Percentiles rank a stretch among this genome's conserved stretches.
Conservation (phyloP, 2,797 vertebrate genomes). For the Lacerta agilis region DNA sequence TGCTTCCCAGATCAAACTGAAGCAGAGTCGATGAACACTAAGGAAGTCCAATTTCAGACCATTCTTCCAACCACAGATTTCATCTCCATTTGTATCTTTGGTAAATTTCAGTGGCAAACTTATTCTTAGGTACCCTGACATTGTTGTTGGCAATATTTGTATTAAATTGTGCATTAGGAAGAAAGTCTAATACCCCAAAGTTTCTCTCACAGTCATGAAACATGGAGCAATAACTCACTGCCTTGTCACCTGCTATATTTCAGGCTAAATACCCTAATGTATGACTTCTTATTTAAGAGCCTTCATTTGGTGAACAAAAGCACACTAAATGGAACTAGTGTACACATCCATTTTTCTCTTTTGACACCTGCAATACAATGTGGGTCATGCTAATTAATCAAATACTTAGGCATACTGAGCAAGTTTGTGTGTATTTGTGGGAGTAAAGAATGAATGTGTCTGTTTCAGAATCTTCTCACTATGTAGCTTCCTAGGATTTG, state of each 20-base stretch:
- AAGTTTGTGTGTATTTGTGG: neutral
- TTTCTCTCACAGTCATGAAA: slow-evolving; percentile 29
- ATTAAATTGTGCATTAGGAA: slow-evolving; percentile 22
- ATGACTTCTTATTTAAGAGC: slow-evolving; percentile 46
- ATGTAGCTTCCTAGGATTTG: neutral
- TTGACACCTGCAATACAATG: slow-evolving; percentile 55
- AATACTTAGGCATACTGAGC: slow-evolving; percentile 35
- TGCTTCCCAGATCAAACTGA: neutral
- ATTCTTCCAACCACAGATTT: neutral
- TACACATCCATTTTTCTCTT: slow-evolving; percentile 63
- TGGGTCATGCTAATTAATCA: slow-evolving; percentile 64
- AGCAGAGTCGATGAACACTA: neutral
- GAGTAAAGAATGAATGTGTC: neutral
- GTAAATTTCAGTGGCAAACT: neutral
- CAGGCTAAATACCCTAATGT: slow-evolving; percentile 37
- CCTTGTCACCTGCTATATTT: slow-evolving; percentile 53
- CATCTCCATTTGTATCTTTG: neutral
- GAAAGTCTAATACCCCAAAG: slow-evolving; percentile 16
- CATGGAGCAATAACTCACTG: slow-evolving; percentile 17
- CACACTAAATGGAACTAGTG: slow-evolving; percentile 32
- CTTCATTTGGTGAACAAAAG: slow-evolving; percentile 52
- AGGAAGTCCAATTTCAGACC: neutral
- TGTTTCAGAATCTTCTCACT: neutral
- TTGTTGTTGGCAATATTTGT: slow-evolving; percentile 1
- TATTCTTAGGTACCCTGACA: neutral